Conservation (phyloP, 2,888 invertebrate species). For the Nomada flava region DNA sequence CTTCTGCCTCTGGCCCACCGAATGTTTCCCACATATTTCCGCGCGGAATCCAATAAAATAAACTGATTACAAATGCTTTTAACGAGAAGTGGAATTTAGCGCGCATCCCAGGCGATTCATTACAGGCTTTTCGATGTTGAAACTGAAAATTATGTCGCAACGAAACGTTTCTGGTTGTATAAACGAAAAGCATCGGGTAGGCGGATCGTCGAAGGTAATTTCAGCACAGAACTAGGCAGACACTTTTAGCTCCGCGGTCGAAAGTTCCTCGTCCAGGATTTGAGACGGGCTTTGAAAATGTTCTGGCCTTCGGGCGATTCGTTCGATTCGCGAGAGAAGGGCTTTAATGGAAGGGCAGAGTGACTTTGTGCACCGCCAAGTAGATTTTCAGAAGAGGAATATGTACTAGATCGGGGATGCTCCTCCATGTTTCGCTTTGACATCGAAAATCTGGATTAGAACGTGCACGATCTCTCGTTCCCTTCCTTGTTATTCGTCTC, state of each 20-base stretch:
- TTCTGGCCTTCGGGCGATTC: constrained; percentile 35
- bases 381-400: constrained; percentile 49
- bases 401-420: constrained; percentile 22
- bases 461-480: neutral
- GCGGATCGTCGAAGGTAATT: constrained; percentile 36
- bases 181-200: constrained; percentile 33
- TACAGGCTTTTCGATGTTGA: neutral
- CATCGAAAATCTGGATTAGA: constrained; percentile 42
- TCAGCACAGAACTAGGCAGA: constrained; percentile 21
- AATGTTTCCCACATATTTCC: neutral
- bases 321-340: constrained; percentile 17
- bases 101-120: constrained; percentile 12
- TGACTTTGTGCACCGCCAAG: constrained; percentile 32
- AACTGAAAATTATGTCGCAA: neutral
- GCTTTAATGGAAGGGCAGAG: constrained; percentile 27
- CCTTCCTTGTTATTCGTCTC: no score
- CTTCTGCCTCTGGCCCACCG: neutral
- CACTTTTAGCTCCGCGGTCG: constrained; percentile 30
- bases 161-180: neutral
- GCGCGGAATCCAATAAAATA: constrained; percentile 10
- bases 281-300: constrained; percentile 46
- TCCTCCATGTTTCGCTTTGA: constrained; percentile 37
- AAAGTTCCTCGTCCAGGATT: constrained; percentile 33
- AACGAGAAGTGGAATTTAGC: constrained; percentile 15
- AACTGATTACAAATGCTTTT: constrained; percentile 20